Evolutionary conservation across 2,113 vertebrate species (phyloP), one percentile per base, ranked within the genome.

Genomic region (Glareola pratincola): DNA sequence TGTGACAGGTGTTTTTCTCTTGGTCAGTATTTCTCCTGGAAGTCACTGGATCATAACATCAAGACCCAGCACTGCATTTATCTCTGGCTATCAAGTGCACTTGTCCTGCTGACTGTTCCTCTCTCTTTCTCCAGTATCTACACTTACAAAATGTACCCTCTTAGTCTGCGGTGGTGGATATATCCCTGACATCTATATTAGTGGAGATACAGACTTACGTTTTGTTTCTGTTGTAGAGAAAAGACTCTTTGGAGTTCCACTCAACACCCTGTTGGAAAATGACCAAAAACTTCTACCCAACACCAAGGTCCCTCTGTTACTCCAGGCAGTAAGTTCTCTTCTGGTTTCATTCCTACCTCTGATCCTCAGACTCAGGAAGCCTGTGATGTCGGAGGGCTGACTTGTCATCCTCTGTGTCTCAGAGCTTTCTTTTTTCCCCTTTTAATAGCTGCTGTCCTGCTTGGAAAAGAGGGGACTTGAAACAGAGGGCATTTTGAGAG

Each of bases 381-480:
- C 36, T 82, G 39, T 36, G 43, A 24, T 36, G 19, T 30, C 26
- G 18, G 39, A 6, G 6, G 47, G 30, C 74, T 95, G 60, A 50
- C 13, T 77, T 71, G 51, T 80, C 9, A 9, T 43, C 26, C 45
- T 60, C 34, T 50, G 16, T 68, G 12, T 27, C 48, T 84, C 17
- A 95, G 36, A 86, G 22, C 4, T 53, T 75, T 68, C 6, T 81
- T 62, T 85, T 76, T 62, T 50, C 54, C 32, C 56, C n/a, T n/a
- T 87, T 74, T 75, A n/a, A 92, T 75, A 99, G 99, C 94, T 99
- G 96, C 97, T 99, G 81, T 98, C 98, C 6, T 99, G 99, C 97
- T 96, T 99, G 96, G 99, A 99, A 95, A 99, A 99, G 94, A 99
- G 98, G 86, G 99, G 99, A 19, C 96, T 99, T 4, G 99, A 99